These are phyloP conservation scores for Drosophila mulleri DNA, from an alignment of 2,888 invertebrate genomes.

Conservation along the genomic window DNA sequence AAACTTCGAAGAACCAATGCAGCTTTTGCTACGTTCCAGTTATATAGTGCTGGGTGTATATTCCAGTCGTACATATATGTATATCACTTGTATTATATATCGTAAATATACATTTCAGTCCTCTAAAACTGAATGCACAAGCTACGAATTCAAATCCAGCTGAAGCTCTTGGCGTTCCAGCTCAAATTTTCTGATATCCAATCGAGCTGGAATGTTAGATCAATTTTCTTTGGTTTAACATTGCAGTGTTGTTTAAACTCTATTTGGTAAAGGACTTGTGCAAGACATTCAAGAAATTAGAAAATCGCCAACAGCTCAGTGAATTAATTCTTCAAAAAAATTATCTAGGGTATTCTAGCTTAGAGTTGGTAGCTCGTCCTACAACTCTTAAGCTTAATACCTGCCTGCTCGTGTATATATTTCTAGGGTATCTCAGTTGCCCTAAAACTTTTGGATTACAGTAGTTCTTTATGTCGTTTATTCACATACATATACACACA, in stretches of 20 bases:
- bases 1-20: background rate
- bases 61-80: background rate
- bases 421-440: background rate
- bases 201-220: background rate
- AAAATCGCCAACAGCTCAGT: background rate
- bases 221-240: too few relatives aligned
- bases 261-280: background rate
- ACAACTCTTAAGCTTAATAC: background rate
- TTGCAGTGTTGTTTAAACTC: background rate
- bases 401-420: too few relatives aligned
- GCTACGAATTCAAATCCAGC: background rate
- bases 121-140: background rate
- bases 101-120: background rate
- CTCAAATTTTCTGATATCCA: background rate
- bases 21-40: background rate
- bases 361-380: background rate
- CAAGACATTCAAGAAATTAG: background rate
- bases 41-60: background rate
- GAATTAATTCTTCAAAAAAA: too few relatives aligned
- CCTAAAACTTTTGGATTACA: conserved; percentile 18
- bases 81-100: background rate
- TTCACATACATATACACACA: background rate
- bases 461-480: background rate
- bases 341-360: background rate
- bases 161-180: background rate